phyloP scores from a whole-genome alignment of 2,888 invertebrate species.

The Omphaloscelis lunosa region DNA sequence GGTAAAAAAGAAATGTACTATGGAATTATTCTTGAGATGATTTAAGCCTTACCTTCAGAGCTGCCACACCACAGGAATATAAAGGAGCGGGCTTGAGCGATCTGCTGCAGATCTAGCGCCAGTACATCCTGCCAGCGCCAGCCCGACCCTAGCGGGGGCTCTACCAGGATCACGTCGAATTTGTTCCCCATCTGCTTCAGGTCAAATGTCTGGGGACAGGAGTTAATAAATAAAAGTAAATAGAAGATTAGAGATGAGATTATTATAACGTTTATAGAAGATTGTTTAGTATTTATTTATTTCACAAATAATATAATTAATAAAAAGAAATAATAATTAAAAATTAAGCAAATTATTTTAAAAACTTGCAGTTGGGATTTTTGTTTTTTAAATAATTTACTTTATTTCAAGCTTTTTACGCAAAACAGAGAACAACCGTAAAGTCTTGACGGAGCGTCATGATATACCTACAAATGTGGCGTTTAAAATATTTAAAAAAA shows the following conservation, averaged over 20 bases:
- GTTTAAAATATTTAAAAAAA: no score
- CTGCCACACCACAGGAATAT: conserved; percentile 99
- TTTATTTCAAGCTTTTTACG: no score
- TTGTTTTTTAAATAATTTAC: no score
- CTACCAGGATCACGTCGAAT: conserved; percentile 98
- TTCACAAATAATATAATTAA: no score
- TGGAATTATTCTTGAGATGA: neutral
- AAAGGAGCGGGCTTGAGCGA: conserved; percentile 98
- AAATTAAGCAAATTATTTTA: no score
- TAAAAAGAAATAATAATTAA: no score
- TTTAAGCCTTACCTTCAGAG: conserved; percentile 93
- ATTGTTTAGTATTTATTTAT: neutral
- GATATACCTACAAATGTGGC: no score
- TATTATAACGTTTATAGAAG: neutral
- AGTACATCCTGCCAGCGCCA: conserved; percentile 99
- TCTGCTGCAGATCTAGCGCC: conserved; percentile 96
- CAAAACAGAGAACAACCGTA: no score
- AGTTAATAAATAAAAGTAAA: neutral
- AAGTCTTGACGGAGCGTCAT: no score
- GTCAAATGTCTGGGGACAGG: conserved; percentile 92
- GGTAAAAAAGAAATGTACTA: neutral
- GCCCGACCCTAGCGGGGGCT: conserved; percentile 95
- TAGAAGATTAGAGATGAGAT: neutral
- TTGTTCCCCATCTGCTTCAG: conserved; percentile 96
- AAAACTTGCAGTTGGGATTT: no score